phyloP scores from a whole-genome alignment of 2,797 vertebrate genomes.

The Hippocampus kuda region DNA sequence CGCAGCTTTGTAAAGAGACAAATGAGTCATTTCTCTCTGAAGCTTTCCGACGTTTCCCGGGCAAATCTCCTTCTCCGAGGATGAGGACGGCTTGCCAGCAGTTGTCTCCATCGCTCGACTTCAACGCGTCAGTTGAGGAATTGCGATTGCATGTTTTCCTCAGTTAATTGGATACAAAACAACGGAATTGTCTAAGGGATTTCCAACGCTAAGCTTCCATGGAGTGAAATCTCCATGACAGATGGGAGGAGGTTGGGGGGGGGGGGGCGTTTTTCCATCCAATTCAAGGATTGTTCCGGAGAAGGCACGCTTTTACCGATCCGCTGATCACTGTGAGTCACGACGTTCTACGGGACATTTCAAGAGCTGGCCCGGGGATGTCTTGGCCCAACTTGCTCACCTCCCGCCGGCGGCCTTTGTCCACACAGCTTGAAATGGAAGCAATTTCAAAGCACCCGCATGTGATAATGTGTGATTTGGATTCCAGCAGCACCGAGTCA shows the following conservation, averaged over 20 bases:
- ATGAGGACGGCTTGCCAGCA: no score
- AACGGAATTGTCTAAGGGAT: constrained; percentile 49
- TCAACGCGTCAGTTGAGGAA: no score
- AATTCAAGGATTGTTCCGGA: constrained; percentile 25
- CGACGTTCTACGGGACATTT: not conserved
- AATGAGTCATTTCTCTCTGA: no score
- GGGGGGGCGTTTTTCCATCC: constrained; percentile 40
- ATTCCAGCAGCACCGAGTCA: constrained; percentile 53
- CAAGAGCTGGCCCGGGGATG: not conserved
- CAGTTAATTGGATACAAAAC: constrained; percentile 23
- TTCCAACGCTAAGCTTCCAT: constrained; percentile 39
- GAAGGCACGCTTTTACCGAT: constrained; percentile 13
- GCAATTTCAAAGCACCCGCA: constrained; percentile 67
- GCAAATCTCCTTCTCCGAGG: no score
- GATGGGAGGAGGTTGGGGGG: constrained; percentile 28
- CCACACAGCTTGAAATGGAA: constrained; percentile 57
- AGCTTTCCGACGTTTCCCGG: no score
- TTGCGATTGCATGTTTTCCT: not conserved
- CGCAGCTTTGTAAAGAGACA: no score
- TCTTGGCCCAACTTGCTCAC: constrained; percentile 50
- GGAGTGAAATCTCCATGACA: constrained; percentile 49
- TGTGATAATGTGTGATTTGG: constrained; percentile 68
- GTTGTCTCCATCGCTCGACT: no score
- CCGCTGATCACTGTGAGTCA: constrained; percentile 16
- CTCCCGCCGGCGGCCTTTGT: constrained; percentile 51